Conservation (phyloP, 2,888 invertebrate species). For the Stegophylla sp. region DNA sequence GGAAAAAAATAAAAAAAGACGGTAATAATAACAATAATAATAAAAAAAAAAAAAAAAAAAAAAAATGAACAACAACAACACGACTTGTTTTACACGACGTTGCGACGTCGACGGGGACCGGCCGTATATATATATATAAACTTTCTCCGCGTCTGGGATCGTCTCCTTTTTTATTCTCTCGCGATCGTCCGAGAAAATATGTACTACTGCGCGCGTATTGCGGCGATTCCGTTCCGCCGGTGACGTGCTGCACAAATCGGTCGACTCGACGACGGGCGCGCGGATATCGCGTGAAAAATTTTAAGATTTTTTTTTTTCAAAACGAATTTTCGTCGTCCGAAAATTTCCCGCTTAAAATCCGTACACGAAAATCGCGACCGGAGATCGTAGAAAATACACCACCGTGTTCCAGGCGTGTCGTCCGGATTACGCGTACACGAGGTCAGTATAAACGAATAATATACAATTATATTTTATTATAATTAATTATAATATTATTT, state of each 20-base stretch:
- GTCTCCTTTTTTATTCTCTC: constrained; percentile 48
- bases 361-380: background rate
- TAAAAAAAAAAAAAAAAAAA: no score
- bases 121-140: constrained; percentile 53
- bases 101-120: background rate
- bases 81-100: background rate
- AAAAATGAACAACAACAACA: no score
- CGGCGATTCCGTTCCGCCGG: constrained; percentile 19
- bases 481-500: no score
- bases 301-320: background rate
- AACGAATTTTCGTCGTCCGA: background rate
- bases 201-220: constrained; percentile 33
- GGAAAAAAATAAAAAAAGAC: constrained; percentile 3
- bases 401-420: no score
- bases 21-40: no score
- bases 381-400: background rate
- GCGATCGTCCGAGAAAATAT: constrained; percentile 50
- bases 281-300: background rate
- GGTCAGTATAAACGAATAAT: no score
- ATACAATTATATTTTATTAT: no score
- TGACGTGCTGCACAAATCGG: constrained; percentile 12
- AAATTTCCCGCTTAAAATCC: background rate
- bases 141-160: constrained; percentile 51
- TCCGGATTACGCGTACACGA: no score
- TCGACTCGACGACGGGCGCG: background rate